These are phyloP conservation scores for Argynnis bischoffii DNA, from an alignment of 2,888 invertebrate genomes.

Conservation along the genomic window DNA sequence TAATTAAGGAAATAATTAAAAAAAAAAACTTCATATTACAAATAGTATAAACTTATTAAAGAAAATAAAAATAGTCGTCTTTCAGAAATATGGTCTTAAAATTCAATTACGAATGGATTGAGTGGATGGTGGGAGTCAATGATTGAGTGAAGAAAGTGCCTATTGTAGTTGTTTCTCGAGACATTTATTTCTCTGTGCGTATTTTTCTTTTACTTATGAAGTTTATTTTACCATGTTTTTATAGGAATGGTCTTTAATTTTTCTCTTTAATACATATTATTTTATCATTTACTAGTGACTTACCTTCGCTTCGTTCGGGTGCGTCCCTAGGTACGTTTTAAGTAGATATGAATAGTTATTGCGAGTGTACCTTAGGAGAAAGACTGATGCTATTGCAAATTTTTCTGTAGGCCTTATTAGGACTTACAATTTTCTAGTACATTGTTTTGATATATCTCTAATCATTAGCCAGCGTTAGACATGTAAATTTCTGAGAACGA, in stretches of 20 bases:
- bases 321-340: too few relatives aligned
- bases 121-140: slow-evolving; percentile 9
- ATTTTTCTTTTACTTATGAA: not conserved
- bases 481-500: too few relatives aligned
- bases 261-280: too few relatives aligned
- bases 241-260: not conserved
- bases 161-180: slow-evolving; percentile 9
- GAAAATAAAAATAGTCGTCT: slow-evolving; percentile 7
- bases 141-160: slow-evolving; percentile 14
- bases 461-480: too few relatives aligned
- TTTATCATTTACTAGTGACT: too few relatives aligned
- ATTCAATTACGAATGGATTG: slow-evolving; percentile 22
- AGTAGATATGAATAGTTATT: too few relatives aligned
- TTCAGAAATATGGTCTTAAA: slow-evolving; percentile 21
- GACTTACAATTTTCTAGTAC: too few relatives aligned
- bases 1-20: not conserved
- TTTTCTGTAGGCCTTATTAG: too few relatives aligned
- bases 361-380: too few relatives aligned
- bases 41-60: not conserved
- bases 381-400: too few relatives aligned
- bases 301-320: too few relatives aligned
- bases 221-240: not conserved
- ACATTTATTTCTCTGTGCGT: not conserved
- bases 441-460: too few relatives aligned
- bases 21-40: not conserved